Conservation (phyloP, 2,113 vertebrate genomes). For the Clarias batrachus region DNA sequence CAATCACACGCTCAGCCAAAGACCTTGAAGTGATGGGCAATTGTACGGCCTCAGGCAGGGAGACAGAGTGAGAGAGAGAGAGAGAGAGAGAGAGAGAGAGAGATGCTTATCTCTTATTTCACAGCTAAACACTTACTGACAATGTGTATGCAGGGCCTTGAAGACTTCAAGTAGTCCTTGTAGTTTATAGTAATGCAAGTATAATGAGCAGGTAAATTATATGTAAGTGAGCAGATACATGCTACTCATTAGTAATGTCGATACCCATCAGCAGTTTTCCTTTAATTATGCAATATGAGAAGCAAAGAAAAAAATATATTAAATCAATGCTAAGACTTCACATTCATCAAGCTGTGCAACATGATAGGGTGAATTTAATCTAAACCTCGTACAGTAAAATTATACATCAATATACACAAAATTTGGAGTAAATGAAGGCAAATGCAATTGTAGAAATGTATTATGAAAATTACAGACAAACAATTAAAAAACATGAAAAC, state of each 20-base stretch:
- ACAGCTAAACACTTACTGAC: slow-evolving; percentile 18
- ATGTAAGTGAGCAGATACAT: slow-evolving; percentile 37
- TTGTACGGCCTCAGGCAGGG: slow-evolving; percentile 50
- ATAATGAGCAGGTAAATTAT: slow-evolving; percentile 43
- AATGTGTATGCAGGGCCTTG: slow-evolving; percentile 29
- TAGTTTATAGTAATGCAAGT: slow-evolving; percentile 32
- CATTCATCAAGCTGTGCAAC: slow-evolving; percentile 15
- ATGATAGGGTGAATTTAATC: slow-evolving; percentile 10
- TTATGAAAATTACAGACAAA: no score
- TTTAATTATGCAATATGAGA: slow-evolving; percentile 31
- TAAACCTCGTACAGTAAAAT: background rate
- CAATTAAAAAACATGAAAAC: no score
- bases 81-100: slow-evolving; percentile 10
- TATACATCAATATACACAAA: background rate
- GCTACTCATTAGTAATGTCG: slow-evolving; percentile 33
- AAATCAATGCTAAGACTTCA: slow-evolving; percentile 4
- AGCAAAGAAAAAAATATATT: slow-evolving; percentile 2
- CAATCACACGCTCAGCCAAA: slow-evolving; percentile 54
- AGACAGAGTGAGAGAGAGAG: slow-evolving; percentile 2
- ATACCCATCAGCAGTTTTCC: slow-evolving; percentile 21
- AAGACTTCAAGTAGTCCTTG: slow-evolving; percentile 17
- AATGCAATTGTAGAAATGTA: background rate
- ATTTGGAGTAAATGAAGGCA: background rate
- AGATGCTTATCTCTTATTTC: slow-evolving; percentile 20
- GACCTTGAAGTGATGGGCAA: slow-evolving; percentile 57